Conservation (phyloP, 2,113 vertebrate genomes). For the Zingel zingel region DNA sequence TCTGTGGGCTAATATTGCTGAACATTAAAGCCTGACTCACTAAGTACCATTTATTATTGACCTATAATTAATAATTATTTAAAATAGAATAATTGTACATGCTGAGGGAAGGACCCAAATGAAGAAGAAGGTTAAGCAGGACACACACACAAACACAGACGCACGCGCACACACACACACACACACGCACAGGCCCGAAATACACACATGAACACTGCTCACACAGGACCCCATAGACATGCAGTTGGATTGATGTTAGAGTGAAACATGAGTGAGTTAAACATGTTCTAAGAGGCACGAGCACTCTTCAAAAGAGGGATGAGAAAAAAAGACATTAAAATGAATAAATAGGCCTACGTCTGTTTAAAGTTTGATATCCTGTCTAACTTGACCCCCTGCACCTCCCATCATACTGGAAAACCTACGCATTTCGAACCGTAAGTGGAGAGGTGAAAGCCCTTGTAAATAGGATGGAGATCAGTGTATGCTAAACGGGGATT, state of each 20-base stretch:
- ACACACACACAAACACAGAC: background rate
- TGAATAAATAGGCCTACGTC: background rate
- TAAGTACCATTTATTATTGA: constrained; percentile 6
- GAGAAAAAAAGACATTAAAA: background rate
- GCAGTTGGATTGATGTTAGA: background rate
- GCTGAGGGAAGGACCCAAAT: background rate
- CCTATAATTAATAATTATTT: background rate
- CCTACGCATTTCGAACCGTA: constrained; percentile 50
- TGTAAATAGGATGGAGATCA: constrained; percentile 43
- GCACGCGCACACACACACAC: background rate
- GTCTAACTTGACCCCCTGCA: constrained; percentile 48
- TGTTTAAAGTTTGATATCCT: constrained; percentile 61
- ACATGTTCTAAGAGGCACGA: background rate
- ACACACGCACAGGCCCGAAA: background rate
- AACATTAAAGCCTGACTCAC: constrained; percentile 8
- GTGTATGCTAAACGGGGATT: constrained; percentile 19
- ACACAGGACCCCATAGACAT: background rate
- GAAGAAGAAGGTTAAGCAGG: too few species aligned
- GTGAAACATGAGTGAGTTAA: background rate
- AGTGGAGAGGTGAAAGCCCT: constrained; percentile 46
- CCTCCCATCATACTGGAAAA: constrained; percentile 39
- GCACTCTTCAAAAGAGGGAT: background rate
- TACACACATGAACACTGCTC: background rate
- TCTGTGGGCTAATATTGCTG: background rate
- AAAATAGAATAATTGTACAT: background rate